Evolutionary conservation across 2,113 vertebrate genomes (phyloP).

Genomic region (Sorex fumeus): DNA sequence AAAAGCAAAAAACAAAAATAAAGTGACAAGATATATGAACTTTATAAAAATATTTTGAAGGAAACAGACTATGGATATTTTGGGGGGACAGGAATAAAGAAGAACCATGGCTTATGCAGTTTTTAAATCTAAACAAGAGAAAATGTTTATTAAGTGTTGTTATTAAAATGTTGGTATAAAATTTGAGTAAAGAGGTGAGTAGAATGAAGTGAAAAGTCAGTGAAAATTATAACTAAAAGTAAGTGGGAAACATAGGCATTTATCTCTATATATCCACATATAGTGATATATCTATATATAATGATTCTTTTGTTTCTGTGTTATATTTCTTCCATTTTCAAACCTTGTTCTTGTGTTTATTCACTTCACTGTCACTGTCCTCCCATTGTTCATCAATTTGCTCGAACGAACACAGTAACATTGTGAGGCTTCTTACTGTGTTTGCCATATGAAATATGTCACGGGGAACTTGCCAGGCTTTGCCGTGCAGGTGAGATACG

Average conservation of each 20-base stretch:
- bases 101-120: not conserved
- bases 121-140: not conserved
- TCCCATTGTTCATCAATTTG: too few relatives aligned
- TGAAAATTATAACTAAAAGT: not conserved
- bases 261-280: not conserved
- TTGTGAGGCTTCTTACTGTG: too few relatives aligned
- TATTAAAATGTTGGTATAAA: not conserved
- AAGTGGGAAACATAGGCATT: not conserved
- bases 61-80: not conserved
- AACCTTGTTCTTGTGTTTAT: not conserved
- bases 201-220: conserved; percentile 4
- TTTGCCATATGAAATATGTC: too few relatives aligned
- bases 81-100: not conserved
- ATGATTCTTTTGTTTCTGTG: not conserved
- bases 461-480: too few relatives aligned
- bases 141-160: not conserved
- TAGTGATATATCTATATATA: too few relatives aligned
- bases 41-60: conserved; percentile 12
- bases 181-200: not conserved
- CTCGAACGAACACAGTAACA: too few relatives aligned
- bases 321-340: conserved; percentile 37
- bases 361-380: too few relatives aligned
- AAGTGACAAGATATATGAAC: not conserved
- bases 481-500: too few relatives aligned
- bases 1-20: not conserved